These are phyloP conservation scores for Caenorhabditis panamensis DNA, from an alignment of 2,888 invertebrate species.

Conservation along the genomic window DNA sequence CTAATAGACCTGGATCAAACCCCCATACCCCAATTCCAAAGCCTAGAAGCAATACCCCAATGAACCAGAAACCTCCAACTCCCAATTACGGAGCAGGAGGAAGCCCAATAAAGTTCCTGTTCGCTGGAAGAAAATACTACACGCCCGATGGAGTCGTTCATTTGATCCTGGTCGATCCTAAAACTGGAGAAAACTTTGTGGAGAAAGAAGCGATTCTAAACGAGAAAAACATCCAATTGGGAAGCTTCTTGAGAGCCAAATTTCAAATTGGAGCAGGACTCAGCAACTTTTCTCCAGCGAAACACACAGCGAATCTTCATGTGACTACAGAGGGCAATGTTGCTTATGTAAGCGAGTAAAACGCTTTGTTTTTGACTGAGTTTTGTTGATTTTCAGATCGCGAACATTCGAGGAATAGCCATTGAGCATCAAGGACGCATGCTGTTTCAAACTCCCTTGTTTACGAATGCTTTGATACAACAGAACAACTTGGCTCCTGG, in stretches of 20 bases:
- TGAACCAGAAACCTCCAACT: background rate
- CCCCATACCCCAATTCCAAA: background rate
- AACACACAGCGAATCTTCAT: background rate
- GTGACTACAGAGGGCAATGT: background rate
- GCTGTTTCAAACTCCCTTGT: background rate
- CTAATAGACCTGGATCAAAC: background rate
- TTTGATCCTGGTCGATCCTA: background rate
- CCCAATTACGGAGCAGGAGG: too few species aligned
- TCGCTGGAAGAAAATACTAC: background rate
- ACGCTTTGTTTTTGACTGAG: too few species aligned
- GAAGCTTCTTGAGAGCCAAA: background rate
- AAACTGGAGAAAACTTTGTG: background rate
- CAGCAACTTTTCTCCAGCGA: background rate
- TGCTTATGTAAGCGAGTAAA: background rate
- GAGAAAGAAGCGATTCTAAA: background rate
- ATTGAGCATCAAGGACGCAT: background rate
- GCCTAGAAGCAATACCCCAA: background rate
- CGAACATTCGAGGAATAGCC: background rate
- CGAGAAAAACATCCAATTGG: background rate
- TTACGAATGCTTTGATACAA: background rate
- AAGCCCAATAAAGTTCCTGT: background rate
- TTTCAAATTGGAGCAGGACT: background rate
- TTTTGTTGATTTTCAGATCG: background rate
- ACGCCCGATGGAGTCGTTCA: background rate
- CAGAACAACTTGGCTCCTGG: background rate